phyloP scores from a whole-genome alignment of 2,888 invertebrate genomes.

The Lepidochitona cinerea region DNA sequence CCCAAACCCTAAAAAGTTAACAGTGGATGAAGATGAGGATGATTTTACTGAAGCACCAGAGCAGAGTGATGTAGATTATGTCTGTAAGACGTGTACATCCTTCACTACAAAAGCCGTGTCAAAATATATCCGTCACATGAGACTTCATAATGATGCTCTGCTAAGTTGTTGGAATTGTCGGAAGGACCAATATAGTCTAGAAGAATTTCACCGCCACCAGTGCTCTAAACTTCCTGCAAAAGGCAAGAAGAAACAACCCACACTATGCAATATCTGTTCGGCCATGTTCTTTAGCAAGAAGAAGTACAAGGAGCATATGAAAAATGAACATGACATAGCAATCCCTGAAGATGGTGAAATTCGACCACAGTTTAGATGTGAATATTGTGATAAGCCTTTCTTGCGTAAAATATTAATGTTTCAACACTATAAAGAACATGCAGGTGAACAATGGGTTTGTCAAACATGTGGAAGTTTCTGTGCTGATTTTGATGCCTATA shows the following conservation, averaged over 20 bases:
- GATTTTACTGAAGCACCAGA: neutral
- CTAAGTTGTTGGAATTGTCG: neutral
- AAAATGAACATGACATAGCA: conserved; percentile 36
- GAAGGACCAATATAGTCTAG: neutral
- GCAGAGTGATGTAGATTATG: neutral
- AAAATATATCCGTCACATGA: neutral
- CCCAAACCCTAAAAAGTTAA: neutral
- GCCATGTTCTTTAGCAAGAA: conserved; percentile 8
- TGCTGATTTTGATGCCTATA: conserved; percentile 36
- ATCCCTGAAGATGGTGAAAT: conserved; percentile 24
- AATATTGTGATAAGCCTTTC: conserved; percentile 51
- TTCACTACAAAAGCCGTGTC: neutral
- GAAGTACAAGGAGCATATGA: conserved; percentile 39
- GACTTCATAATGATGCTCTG: neutral
- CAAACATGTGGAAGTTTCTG: conserved; percentile 56
- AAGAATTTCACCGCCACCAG: conserved; percentile 4
- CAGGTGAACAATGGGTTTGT: conserved; percentile 46
- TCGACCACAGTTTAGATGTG: conserved; percentile 47
- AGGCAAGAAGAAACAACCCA: neutral
- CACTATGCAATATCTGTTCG: conserved; percentile 7
- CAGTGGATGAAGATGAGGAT: neutral
- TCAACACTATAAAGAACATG: conserved; percentile 54
- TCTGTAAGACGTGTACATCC: neutral
- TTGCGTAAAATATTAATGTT: conserved; percentile 48
- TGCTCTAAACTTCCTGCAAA: neutral